Percentiles rank a stretch among this genome's conserved stretches.
Evolutionary conservation across 2,797 vertebrate genomes (phyloP).

Genomic region (Euthynnus affinis): DNA sequence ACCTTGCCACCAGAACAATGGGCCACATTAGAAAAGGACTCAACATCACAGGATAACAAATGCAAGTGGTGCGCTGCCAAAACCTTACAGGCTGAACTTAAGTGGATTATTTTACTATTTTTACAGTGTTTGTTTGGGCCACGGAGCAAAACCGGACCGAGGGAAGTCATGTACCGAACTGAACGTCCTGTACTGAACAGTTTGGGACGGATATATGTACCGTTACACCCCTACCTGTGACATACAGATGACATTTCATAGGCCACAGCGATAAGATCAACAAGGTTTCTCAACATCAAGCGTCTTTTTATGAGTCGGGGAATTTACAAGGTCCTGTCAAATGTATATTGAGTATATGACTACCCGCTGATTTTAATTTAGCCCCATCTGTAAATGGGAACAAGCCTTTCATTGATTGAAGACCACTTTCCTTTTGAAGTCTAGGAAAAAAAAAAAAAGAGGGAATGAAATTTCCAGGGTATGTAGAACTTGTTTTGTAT

Average conservation of each 20-base stretch:
- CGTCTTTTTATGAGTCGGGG: background rate
- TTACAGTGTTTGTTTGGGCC: too few species aligned
- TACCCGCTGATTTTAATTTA: conserved; percentile 25
- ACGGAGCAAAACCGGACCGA: too few species aligned
- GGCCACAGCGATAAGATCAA: background rate
- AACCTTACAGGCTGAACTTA: too few species aligned
- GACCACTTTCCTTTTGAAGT: conserved; percentile 25
- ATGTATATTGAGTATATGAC: background rate
- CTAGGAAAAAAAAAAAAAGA: conserved; percentile 2
- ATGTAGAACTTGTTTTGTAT: conserved; percentile 17
- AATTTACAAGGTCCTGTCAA: background rate
- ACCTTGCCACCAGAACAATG: too few species aligned
- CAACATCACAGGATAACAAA: too few species aligned
- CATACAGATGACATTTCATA: background rate
- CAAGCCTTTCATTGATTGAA: conserved; percentile 25
- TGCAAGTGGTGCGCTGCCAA: too few species aligned
- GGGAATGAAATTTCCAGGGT: conserved; percentile 14
- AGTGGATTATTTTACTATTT: too few species aligned
- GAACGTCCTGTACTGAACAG: too few species aligned
- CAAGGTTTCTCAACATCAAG: background rate
- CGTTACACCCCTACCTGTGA: background rate
- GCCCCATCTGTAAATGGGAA: background rate
- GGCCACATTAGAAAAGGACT: too few species aligned
- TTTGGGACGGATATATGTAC: too few species aligned
- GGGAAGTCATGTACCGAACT: too few species aligned